Base-by-base conservation (phyloP, 2,888 invertebrate genomes). In the Theodoxus fluviatilis region DNA sequence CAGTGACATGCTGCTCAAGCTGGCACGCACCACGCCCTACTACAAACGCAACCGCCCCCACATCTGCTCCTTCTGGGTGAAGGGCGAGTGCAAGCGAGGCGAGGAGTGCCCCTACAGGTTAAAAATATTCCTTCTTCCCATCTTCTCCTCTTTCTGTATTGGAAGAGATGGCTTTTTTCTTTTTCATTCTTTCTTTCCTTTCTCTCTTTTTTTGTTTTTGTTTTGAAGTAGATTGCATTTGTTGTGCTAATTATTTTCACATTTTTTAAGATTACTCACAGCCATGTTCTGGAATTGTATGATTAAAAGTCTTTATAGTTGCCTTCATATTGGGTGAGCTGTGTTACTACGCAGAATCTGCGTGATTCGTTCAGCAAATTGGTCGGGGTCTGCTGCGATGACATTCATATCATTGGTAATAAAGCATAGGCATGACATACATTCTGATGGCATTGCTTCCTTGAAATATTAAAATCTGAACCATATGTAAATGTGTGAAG, bases 31-130 rank as follows among this genome's bases (percentile, higher is more conserved):
- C 3, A 93, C 94, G 59, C 97, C 97, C 0, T 98, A 97, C 87
- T 97, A 98, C 87, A 96, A 96, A 85, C 89, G 97, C 69, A 97
- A 97, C 84, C 90, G 95, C 78, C 96, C 97, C 0, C 97, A 97
- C 88, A 95, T 97, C 67, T 97, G 97, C 87, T 96, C 96, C 0
- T 98, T 97, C 88, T 97, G 96, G 94, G 96, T 97, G n/a, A 98
- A 97, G 89, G 97, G 96, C 1, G 96, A 97, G 87, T 97, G 97
- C 86, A 92, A 95, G 83, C 89, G 97, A 86, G 97, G 97, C 25
- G 97, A 98, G 87, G 97, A 98, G 85, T 97, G 97, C 87, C 97
- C 97, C 0, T 97, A 96, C 85, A 90, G 89, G 88, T 88, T 70
- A 72, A 65, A 55, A 9, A 6, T n/a, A 40, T 49, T 63, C 31